Evolutionary conservation across 1,140 invertebrate species (phyloP), one percentile per base, ranked within the genome.

Genomic region (Heliconius hewitsoni): DNA sequence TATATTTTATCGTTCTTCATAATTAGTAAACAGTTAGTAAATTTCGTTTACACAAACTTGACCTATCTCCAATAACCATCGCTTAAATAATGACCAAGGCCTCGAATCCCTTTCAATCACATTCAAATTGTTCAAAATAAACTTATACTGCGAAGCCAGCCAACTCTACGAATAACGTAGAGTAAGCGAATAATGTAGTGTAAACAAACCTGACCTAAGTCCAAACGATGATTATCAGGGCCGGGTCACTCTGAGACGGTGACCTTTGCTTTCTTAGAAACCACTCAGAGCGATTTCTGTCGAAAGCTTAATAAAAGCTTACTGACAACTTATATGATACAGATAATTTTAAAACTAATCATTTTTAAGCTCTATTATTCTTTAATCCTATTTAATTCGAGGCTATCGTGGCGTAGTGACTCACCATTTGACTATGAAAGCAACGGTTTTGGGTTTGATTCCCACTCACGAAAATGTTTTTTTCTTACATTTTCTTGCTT

Each of bases 131-230:
- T 66, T 66, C 60, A 66, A 30, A 30, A 66, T 66, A 30, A 66
- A 66, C 60, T 66, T 66, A 66, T 27, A 30, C 60, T 16, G 27
- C 27, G n/a, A 66, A 27, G 60, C 30, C 60, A 16, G 27, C 27
- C 23, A 30, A 66, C 60, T 60, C 55, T 60, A 60, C 55, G 55
- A 27, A 60, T 60, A 60, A 13, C 60, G 57, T 23, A 23, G 19
- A 60, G 19, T 23, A 6, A 23, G n/a, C n/a, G n/a, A 60, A 60
- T 27, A 60, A 60, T 16, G 34, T 60, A 73, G 34, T 72, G 77
- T 81, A 81, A 81, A 81, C 73, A 81, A 78, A 81, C 77, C 80
- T 78, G 80, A 81, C 80, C 80, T 81, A 78, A 73, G 76, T 79
- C 77, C 66, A 74, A 66, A 66, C 27, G 71, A 66, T 80, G 71